Evolutionary conservation across 2,113 vertebrate genomes (phyloP), one percentile per base, ranked within the genome.

Genomic region (Notothenia coriiceps): DNA sequence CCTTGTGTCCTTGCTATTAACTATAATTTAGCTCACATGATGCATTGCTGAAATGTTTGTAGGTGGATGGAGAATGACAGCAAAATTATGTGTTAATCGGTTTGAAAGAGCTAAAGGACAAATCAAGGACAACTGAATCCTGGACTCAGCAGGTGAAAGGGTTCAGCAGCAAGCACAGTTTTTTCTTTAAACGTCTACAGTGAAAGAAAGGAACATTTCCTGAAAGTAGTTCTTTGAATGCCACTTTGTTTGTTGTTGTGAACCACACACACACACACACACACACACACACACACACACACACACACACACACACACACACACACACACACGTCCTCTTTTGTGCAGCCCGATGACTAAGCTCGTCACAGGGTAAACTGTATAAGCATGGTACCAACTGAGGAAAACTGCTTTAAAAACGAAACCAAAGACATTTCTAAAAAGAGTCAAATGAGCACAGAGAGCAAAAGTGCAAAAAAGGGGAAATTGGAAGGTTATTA

Each of bases 121-220:
- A 88, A 86, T 64, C 59, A 89, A 92, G 92, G 93, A 93, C 89
- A 79, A 91, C 93, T 94, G 94, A 94, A 94, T 94, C 93, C 94
- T 89, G 90, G 89, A 96, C 95, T 95, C 95, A 96, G 96, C 96
- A 95, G 96, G 97, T 97, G 97, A 96, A 96, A 97, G 80, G 95
- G 96, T 96, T 96, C 95, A 97, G 96, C 96, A 82, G 95, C 96
- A 96, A 96, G 96, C 96, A 96, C 92, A 95, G 94, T 93, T 74
- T 92, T 80, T 43, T 77, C 18, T 35, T 40, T 20, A 17, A 59
- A 46, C 56, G 52, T 76, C 35, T 74, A 47, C 57, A 72, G 40
- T 49, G 62, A 81, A 85, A 88, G 90, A 90, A 89, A 40, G 25
- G 29, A 78, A 71, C 46, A 73, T 61, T 82, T 74, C 62, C 61